Evolutionary conservation across 2,888 invertebrate species (phyloP).

Genomic region (Pheosia tremula): DNA sequence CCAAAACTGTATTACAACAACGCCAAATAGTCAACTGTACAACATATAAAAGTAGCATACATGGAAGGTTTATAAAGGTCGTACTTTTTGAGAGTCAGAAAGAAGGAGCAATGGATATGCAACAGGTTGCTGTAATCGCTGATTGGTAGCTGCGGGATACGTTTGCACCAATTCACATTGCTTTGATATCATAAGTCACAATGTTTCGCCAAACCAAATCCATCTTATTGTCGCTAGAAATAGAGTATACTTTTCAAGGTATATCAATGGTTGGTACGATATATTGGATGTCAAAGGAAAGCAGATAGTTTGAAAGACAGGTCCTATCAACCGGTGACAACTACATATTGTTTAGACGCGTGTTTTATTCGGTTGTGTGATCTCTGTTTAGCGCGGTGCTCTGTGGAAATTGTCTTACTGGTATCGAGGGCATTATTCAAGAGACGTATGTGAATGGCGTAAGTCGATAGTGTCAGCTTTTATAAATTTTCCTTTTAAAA

Average conservation of each 20-base stretch:
- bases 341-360: constrained; percentile 77
- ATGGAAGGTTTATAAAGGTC: constrained; percentile 21
- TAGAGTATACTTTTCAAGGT: constrained; percentile 22
- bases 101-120: constrained; percentile 34
- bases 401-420: constrained; percentile 63
- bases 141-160: constrained; percentile 32
- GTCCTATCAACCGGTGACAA: constrained; percentile 81
- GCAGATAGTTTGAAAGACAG: constrained; percentile 81
- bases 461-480: constrained; percentile 34
- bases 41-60: constrained; percentile 3
- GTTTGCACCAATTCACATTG: constrained; percentile 23
- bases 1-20: constrained; percentile 51
- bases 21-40: constrained; percentile 18
- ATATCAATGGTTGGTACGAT: not conserved
- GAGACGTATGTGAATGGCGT: constrained; percentile 37
- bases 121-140: constrained; percentile 12
- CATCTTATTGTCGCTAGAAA: accelerated
- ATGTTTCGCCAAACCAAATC: constrained; percentile 5
- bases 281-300: constrained; percentile 22
- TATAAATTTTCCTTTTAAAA: constrained; percentile 24
- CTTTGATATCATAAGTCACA: constrained; percentile 32
- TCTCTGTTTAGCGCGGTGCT: constrained; percentile 67
- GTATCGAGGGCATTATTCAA: constrained; percentile 62
- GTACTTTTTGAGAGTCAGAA: not conserved
- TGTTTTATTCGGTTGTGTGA: constrained; percentile 76